These are phyloP conservation scores for Toxotes jaculatrix DNA, from an alignment of 2,113 vertebrate species.

Conservation along the genomic window DNA sequence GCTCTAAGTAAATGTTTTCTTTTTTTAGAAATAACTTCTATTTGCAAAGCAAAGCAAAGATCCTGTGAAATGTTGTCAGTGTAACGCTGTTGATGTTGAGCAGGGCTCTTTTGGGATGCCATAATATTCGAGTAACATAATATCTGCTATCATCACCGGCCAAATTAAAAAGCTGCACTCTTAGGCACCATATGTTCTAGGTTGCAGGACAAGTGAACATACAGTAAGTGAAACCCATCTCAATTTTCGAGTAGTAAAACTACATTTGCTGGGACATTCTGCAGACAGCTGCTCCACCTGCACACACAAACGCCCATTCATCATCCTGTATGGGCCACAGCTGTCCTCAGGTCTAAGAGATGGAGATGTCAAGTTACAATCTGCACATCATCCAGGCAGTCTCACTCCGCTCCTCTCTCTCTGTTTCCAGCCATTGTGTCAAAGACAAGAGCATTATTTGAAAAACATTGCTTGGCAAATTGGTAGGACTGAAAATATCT, in stretches of 20 bases:
- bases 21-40: too few species aligned
- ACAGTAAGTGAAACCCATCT: conserved; percentile 56
- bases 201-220: conserved; percentile 52
- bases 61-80: conserved; percentile 19
- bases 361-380: conserved; percentile 69
- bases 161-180: conserved; percentile 56
- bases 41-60: conserved; percentile 2
- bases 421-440: conserved; percentile 63
- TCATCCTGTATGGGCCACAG: conserved; percentile 58
- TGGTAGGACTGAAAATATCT: conserved; percentile 64
- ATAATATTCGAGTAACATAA: conserved; percentile 53
- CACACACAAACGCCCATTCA: conserved; percentile 53
- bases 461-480: conserved; percentile 54
- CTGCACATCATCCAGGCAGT: conserved; percentile 54
- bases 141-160: conserved; percentile 34
- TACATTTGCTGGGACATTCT: conserved; percentile 51
- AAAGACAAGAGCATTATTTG: conserved; percentile 47
- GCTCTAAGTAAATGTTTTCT: too few species aligned
- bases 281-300: conserved; percentile 63
- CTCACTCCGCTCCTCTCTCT: conserved; percentile 30
- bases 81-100: conserved; percentile 22
- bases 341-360: conserved; percentile 63
- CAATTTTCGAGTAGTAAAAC: conserved; percentile 56
- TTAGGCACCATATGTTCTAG: conserved; percentile 45
- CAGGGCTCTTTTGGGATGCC: conserved; percentile 27